Base-by-base conservation (phyloP, 1,140 invertebrate species). In the Hypsibius dujardini region DNA sequence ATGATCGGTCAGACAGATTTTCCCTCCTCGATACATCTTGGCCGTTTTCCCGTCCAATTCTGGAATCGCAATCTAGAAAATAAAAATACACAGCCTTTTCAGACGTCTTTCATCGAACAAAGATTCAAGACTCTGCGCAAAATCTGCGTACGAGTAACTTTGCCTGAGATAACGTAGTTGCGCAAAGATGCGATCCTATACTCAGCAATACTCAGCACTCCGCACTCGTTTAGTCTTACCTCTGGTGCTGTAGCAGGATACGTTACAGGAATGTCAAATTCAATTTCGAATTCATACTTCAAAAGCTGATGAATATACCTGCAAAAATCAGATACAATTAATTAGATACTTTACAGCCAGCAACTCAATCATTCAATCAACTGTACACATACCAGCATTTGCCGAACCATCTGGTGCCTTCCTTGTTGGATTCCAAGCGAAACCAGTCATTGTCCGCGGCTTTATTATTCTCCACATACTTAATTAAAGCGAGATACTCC, bases 231-330 rank as follows among this genome's bases (percentile, higher is more conserved):
- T n/a, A n/a, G n/a, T n/a, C n/a, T n/a, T n/a, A n/a, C n/a, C n/a
- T 99, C 96, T 1, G 95, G 95, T 1, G 95, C 89, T n/a, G 95
- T 98, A 2, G 86, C 86, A 7, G 96, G 96, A 82, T 98, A 99
- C 1, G 92, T 97, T 47, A 98, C 87, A 46, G 96, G 95, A 80
- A 99, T 95, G 90, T 99, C 96, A 87, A 99, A 99, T 81, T 98
- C 94, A 72, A 99, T 84, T 76, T 97, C 92, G 83, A 99, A 99
- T 81, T 95, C 92, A 79, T 95, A 95, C 80, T 94, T 95, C 1
- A 98, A 82, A 60, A 97, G 82, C 78, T 98, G 89, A 74, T 98
- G 92, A 75, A 96, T 90, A 76, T 90, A n/a, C n/a, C n/a, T n/a
- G n/a, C n/a, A n/a, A n/a, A 90, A n/a, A n/a, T n/a, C n/a, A n/a